Evolutionary conservation across 2,888 invertebrate genomes (phyloP).

Genomic region (Ophioninae sp.): DNA sequence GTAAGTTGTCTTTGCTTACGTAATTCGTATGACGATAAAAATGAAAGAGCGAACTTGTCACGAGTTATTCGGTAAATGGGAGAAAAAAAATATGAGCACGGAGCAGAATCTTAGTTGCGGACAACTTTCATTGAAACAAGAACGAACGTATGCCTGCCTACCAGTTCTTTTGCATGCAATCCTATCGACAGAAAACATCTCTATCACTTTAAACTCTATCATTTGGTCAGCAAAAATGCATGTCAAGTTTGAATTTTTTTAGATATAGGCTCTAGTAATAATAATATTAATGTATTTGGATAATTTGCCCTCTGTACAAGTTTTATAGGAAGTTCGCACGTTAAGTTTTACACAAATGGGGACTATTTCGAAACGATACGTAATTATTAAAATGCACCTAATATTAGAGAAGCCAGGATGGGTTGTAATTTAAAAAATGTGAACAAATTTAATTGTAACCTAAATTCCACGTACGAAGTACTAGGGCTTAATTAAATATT

Average conservation of each 20-base stretch:
- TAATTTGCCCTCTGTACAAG: too few species aligned
- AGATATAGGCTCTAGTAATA: too few species aligned
- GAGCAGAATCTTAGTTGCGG: neutral
- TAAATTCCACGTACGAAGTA: too few species aligned
- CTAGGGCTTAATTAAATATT: too few species aligned
- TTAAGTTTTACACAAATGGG: neutral
- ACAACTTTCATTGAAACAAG: slow-evolving; percentile 24
- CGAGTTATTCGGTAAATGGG: neutral
- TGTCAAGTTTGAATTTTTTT: neutral
- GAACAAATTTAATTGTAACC: too few species aligned
- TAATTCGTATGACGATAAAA: slow-evolving; percentile 12
- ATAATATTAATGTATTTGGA: too few species aligned
- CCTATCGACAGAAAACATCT: neutral
- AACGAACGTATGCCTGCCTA: neutral
- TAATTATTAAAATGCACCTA: too few species aligned
- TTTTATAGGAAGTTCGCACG: neutral
- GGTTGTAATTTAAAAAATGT: too few species aligned
- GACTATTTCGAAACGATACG: neutral
- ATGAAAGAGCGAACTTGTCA: neutral
- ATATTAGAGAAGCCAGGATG: too few species aligned
- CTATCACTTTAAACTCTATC: neutral
- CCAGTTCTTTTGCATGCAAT: neutral
- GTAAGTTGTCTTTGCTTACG: slow-evolving; percentile 83
- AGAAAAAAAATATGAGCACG: neutral
- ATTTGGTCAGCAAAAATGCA: neutral